phyloP scores from a whole-genome alignment of 64 coral and sea anemone genomes.

The Pocillopora damicornis region DNA sequence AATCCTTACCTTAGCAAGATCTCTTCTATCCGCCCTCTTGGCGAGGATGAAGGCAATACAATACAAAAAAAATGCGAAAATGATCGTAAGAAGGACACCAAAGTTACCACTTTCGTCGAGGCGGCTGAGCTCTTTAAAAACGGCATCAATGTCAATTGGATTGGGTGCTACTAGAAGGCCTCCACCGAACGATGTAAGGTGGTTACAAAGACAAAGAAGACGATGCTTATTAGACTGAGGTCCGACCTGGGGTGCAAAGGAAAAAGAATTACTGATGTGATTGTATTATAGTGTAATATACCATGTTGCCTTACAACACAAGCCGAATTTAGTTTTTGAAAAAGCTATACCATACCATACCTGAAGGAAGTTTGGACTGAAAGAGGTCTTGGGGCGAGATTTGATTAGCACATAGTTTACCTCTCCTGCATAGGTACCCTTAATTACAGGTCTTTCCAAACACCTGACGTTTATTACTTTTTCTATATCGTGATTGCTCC shows the following conservation, averaged over 20 bases:
- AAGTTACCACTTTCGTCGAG: slow-evolving; percentile 72
- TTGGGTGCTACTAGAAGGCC: slow-evolving; percentile 78
- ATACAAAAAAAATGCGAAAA: slow-evolving; percentile 63
- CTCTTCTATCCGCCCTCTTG: slow-evolving; percentile 63
- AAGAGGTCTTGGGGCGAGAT: too few species aligned
- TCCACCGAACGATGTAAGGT: slow-evolving; percentile 75
- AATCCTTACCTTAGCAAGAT: slow-evolving; percentile 48
- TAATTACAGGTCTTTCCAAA: too few species aligned
- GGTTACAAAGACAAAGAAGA: slow-evolving; percentile 66
- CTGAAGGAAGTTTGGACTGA: too few species aligned
- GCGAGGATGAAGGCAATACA: slow-evolving; percentile 55
- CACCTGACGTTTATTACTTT: too few species aligned
- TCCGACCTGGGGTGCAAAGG: slow-evolving; percentile 40
- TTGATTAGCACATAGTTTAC: too few species aligned
- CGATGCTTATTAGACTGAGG: slow-evolving; percentile 31
- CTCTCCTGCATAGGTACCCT: too few species aligned
- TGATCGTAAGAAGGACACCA: slow-evolving; percentile 48
- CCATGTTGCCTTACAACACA: neutral
- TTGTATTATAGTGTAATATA: neutral
- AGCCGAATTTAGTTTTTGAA: too few species aligned
- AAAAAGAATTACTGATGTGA: neutral
- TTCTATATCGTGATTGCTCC: too few species aligned
- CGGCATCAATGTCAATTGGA: slow-evolving; percentile 80
- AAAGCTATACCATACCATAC: too few species aligned
- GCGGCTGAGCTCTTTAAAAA: slow-evolving; percentile 66